A percentile compares a stretch with the other conserved stretches of the same genome.
phyloP scores from a whole-genome alignment of 2,113 vertebrate species.

The Glareola pratincola region DNA sequence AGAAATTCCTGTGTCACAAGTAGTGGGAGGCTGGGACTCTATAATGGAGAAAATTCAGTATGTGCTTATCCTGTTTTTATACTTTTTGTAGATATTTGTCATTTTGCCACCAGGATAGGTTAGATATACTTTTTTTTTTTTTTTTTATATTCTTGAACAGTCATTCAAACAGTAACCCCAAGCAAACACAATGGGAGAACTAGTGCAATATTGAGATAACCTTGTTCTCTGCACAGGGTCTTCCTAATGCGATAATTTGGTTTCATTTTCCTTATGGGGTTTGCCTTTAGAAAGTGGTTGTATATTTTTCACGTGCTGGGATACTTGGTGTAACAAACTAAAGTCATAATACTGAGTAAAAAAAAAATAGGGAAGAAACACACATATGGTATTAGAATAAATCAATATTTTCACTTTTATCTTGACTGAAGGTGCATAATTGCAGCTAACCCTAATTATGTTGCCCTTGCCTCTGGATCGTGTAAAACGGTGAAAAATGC shows the following conservation, averaged over 20 bases:
- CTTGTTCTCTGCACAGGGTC: background rate
- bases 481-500: background rate
- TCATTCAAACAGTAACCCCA: background rate
- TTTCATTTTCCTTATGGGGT: background rate
- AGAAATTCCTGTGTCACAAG: background rate
- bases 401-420: background rate
- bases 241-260: background rate
- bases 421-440: background rate
- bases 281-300: background rate
- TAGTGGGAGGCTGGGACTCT: background rate
- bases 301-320: background rate
- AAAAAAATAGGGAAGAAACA: background rate
- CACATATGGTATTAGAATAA: background rate
- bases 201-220: background rate
- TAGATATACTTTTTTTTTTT: background rate
- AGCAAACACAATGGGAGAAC: background rate
- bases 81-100: background rate
- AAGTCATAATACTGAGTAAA: background rate
- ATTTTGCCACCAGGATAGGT: background rate
- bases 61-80: background rate
- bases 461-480: background rate
- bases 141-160: background rate
- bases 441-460: background rate
- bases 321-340: background rate
- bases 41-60: background rate